Evolutionary conservation across 2,113 vertebrate species (phyloP).

Genomic region (Neomonachus schauinslandi): DNA sequence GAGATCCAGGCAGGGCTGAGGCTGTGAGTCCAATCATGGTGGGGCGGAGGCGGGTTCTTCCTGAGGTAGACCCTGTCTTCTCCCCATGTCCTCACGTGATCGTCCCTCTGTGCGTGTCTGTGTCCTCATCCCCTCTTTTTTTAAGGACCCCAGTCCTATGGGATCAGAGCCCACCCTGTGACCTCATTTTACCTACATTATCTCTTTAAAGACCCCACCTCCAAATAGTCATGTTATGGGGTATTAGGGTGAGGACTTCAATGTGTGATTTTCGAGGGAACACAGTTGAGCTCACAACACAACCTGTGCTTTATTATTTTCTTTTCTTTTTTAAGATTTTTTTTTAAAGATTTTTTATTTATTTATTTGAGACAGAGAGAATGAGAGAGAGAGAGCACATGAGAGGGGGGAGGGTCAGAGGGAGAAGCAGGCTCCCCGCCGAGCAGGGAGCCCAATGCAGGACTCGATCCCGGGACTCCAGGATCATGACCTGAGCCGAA

Average conservation of each 20-base stretch:
- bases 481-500: too few relatives aligned
- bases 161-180: not conserved
- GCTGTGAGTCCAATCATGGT: not conserved
- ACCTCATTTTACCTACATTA: not conserved
- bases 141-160: not conserved
- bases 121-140: not conserved
- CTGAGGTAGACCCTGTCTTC: not conserved
- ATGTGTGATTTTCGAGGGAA: not conserved
- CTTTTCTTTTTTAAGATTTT: too few relatives aligned
- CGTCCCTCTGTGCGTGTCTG: not conserved
- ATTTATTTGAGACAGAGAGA: too few relatives aligned
- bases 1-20: too few relatives aligned
- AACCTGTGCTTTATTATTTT: too few relatives aligned
- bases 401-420: too few relatives aligned
- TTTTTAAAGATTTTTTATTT: too few relatives aligned
- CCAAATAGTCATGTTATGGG: accelerated
- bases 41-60: too few relatives aligned
- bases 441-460: too few relatives aligned
- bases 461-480: too few relatives aligned
- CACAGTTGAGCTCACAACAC: not conserved
- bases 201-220: not conserved
- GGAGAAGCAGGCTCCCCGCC: too few relatives aligned
- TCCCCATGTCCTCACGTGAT: not conserved
- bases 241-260: not conserved
- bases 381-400: too few relatives aligned